Evolutionary conservation across 2,797 vertebrate species (phyloP), one percentile per base, ranked within the genome.

Genomic region (Choloepus didactylus): DNA sequence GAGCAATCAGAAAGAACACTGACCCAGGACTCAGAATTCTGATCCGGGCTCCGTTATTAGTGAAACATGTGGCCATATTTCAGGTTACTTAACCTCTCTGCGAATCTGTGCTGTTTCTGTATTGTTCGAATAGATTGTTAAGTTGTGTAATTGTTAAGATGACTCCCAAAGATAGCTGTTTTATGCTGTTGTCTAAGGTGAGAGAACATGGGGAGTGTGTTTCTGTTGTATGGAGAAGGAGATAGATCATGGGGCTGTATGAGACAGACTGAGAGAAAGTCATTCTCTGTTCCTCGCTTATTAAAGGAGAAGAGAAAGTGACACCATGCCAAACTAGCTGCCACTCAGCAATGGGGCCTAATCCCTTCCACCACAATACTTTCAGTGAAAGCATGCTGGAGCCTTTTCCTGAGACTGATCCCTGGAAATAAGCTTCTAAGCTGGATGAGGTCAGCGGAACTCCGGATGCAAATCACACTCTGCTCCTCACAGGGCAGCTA

Each of bases 401-500:
- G 25, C 18, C 77, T 93, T 80, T 95, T 92, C 92, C 82, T 73
- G 77, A 94, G 70, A 66, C 79, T 59, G 67, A 95, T 88, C 69
- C 83, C 69, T 93, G 79, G 64, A 85, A 94, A 83, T 9, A 67
- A 75, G 41, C 21, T 83, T 95, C 85, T 59, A 38, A 87, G 70
- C 9, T 73, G 14, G 46, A 86, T 89, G 93, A 96, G 87, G 81
- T 95, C 93, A 93, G 60, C 82, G 87, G 75, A 97, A 87, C 87
- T 92, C 46, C 29, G 8, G 54, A 92, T 93, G 89, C 92, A 97
- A 97, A 96, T 95, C 92, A 89, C 27, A 69, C 69, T 86, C n/a
- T 25, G 54, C 41, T 80, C n/a, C 19, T 94, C 60, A 54, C 5
- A 1, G 60, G 73, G 54, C 31, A 62, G 46, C 89, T 97, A 96